phyloP scores from a whole-genome alignment of 2,888 invertebrate genomes.

The Julus scanicus region DNA sequence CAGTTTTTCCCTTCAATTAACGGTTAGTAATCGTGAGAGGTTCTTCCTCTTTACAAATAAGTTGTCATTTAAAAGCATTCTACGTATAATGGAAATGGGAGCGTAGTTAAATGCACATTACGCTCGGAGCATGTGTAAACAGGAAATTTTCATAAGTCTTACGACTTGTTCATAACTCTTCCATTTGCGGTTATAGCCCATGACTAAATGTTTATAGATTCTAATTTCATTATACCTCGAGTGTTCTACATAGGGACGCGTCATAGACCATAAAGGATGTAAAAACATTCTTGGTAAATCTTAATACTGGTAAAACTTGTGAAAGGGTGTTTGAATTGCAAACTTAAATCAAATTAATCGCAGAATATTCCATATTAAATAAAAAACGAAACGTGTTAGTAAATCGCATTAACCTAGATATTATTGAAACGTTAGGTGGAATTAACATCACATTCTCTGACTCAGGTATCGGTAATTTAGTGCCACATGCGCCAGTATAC shows the following conservation, averaged over 20 bases:
- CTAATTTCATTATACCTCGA: background rate
- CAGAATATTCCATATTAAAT: background rate
- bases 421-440: background rate
- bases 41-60: conserved; percentile 12
- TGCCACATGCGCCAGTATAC: background rate
- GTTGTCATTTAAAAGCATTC: background rate
- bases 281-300: background rate
- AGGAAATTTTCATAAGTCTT: background rate
- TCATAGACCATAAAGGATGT: background rate
- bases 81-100: background rate
- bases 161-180: conserved; percentile 8
- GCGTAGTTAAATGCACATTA: conserved; percentile 36
- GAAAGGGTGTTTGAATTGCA: conserved; percentile 1
- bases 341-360: conserved; percentile 36
- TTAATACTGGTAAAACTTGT: background rate
- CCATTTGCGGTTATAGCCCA: conserved; percentile 14
- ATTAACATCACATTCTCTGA: background rate
- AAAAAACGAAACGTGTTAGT: background rate
- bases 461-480: conserved; percentile 15
- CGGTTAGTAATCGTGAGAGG: background rate
- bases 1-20: background rate
- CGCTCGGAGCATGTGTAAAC: conserved; percentile 1
- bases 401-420: conserved; percentile 18
- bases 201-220: conserved; percentile 9
- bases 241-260: background rate